Evolutionary conservation across 2,888 invertebrate genomes (phyloP).

Genomic region (Mythimna lalbum): DNA sequence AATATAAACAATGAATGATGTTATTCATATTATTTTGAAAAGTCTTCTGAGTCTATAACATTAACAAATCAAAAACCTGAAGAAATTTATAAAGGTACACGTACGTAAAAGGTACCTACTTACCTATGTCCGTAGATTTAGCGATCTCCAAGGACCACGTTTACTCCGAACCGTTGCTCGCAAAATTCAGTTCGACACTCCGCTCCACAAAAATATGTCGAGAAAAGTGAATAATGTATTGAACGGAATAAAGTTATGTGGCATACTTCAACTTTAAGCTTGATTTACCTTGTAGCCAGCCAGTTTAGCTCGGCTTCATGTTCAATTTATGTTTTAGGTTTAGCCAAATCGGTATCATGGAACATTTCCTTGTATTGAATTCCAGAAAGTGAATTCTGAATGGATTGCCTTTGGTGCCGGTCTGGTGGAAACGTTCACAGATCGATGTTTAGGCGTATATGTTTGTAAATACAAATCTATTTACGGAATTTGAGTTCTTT

Average conservation of each 20-base stretch:
- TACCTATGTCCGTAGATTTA: slow-evolving; percentile 51
- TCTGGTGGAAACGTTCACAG: neutral
- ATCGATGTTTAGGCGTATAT: neutral
- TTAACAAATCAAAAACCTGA: slow-evolving; percentile 43
- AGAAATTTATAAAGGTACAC: slow-evolving; percentile 24
- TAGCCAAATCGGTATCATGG: slow-evolving; percentile 34
- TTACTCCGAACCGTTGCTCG: slow-evolving; percentile 45
- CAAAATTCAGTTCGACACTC: slow-evolving; percentile 60
- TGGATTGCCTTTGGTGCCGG: slow-evolving; percentile 1
- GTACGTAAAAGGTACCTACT: slow-evolving; percentile 28
- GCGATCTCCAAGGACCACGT: slow-evolving; percentile 55
- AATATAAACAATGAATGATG: no score
- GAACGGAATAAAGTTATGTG: slow-evolving; percentile 55
- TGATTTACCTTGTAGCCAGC: slow-evolving; percentile 46
- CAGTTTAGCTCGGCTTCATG: slow-evolving; percentile 31
- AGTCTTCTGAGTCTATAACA: neutral
- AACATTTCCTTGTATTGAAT: slow-evolving; percentile 25
- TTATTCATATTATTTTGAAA: neutral
- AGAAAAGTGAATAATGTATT: slow-evolving; percentile 62
- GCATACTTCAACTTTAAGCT: slow-evolving; percentile 59
- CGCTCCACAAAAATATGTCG: slow-evolving; percentile 57
- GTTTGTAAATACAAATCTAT: no score
- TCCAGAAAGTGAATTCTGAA: neutral
- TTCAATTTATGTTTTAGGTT: slow-evolving; percentile 48
- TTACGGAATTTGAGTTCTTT: no score